Base-by-base conservation (phyloP, 2,113 vertebrate species). In the Chascanopsetta lugubris region DNA sequence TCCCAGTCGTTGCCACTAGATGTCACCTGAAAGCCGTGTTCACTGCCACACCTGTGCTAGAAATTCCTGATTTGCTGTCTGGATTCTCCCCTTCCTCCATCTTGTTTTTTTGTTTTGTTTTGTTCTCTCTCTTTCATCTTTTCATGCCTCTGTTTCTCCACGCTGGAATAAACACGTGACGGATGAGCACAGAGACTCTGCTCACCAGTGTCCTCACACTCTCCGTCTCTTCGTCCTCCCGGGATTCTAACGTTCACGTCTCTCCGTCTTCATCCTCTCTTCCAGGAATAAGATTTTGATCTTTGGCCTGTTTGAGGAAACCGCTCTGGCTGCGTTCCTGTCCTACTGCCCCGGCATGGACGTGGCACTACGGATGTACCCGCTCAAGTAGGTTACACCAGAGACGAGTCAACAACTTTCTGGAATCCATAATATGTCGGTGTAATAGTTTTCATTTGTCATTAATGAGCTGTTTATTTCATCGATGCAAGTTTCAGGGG, bases 251-350 rank as follows among this genome's bases (percentile, higher is more conserved):
- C n/a, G n/a, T n/a, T n/a, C n/a, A n/a, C n/a, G n/a, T n/a, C n/a
- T n/a, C n/a, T n/a, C n/a, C n/a, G n/a, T n/a, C n/a, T 11, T 18
- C 21, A 9, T 15, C 43, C 25, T 26, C 2, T 56, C 11, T 17
- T 2, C 0, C 76, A 96, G 93, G 87, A 91, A 92, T 86, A 96
- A 92, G 89, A 93, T 85, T 82, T 88, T 67, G 89, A 93, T 93
- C 84, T 94, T 92, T 38, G 90, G 88, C 48, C 82, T 91, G 70
- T 93, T 93, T 80, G 93, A 75, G 85, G 93, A 91, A 82, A 94
- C 93, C 0, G 90, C 88, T n/a, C 65, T 89, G 27, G 92, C 93
- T 27, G 92, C 93, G 0, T 90, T 94, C 79, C 82, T 92, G 51
- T 93, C 94, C 18, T 90, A 92, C 71, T 89, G 88, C 77, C 93